phyloP scores from a whole-genome alignment of 2,888 invertebrate species.

The Trachelus troglodyta region DNA sequence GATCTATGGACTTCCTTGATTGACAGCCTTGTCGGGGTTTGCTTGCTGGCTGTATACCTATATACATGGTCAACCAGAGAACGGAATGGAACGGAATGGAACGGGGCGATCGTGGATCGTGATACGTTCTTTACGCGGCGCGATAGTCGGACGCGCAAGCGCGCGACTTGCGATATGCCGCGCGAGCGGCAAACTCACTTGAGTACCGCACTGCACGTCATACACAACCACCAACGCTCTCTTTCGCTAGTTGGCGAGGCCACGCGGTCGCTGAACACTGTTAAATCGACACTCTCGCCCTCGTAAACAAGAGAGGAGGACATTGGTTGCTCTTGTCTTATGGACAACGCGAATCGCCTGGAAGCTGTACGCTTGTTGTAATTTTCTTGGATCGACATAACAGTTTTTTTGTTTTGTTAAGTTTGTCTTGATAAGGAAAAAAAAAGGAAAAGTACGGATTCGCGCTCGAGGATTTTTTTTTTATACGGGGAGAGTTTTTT shows the following conservation, averaged over 20 bases:
- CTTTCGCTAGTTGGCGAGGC: slow-evolving; percentile 46
- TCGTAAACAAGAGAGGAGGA: neutral
- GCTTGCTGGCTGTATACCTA: slow-evolving; percentile 23
- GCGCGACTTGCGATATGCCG: slow-evolving; percentile 59
- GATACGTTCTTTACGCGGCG: slow-evolving; percentile 37
- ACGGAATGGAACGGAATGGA: slow-evolving; percentile 27
- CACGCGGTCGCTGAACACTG: slow-evolving; percentile 46
- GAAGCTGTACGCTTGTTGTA: neutral
- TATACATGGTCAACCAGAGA: slow-evolving; percentile 7
- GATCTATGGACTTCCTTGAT: neutral
- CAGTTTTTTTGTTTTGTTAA: neutral
- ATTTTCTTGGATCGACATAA: neutral
- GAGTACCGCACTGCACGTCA: slow-evolving; percentile 65
- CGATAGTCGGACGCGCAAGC: slow-evolving; percentile 52
- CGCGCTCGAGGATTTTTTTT: neutral
- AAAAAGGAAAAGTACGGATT: neutral
- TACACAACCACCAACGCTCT: slow-evolving; percentile 60
- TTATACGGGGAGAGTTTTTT: neutral
- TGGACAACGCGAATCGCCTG: neutral
- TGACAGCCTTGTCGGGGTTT: neutral
- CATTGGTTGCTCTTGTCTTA: neutral
- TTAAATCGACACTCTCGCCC: neutral
- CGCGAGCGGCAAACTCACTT: slow-evolving; percentile 62
- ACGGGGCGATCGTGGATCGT: slow-evolving; percentile 40
- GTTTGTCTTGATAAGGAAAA: neutral